Percentiles rank a stretch among this genome's conserved stretches.
Evolutionary conservation across 2,797 vertebrate genomes (phyloP).

Genomic region (Typhlichthys subterraneus): DNA sequence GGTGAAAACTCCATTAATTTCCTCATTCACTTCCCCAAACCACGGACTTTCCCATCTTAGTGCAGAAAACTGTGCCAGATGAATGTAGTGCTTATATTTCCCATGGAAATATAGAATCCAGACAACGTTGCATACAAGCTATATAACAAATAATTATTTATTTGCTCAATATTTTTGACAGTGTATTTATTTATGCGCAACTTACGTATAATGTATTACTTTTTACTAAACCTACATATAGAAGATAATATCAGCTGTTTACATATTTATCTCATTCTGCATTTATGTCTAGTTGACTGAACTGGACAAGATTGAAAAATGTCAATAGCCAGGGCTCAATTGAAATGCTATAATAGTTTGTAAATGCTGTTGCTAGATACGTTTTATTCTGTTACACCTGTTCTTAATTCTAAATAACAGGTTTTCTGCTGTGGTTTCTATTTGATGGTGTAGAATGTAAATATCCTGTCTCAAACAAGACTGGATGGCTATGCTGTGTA

Average conservation of each 20-base stretch:
- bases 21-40: background rate
- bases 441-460: background rate
- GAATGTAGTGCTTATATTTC: constrained; percentile 58
- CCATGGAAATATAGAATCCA: constrained; percentile 69
- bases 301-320: too few relatives aligned
- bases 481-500: background rate
- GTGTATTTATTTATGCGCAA: constrained; percentile 6
- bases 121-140: constrained; percentile 2
- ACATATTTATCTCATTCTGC: background rate
- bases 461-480: background rate
- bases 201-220: background rate
- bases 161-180: background rate
- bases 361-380: too few relatives aligned
- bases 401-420: too few relatives aligned
- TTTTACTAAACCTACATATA: background rate
- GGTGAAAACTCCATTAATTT: constrained; percentile 1
- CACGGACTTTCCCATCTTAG: constrained; percentile 16
- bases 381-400: too few relatives aligned
- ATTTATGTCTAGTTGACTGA: background rate
- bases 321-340: too few relatives aligned
- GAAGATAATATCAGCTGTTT: background rate
- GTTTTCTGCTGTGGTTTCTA: too few relatives aligned
- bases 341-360: too few relatives aligned
- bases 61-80: constrained; percentile 10
- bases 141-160: constrained; percentile 15